Base-by-base conservation (phyloP, 30 jellyfish, hydroid and myxozoan species). In the Chrysaora quinquecirrha region DNA sequence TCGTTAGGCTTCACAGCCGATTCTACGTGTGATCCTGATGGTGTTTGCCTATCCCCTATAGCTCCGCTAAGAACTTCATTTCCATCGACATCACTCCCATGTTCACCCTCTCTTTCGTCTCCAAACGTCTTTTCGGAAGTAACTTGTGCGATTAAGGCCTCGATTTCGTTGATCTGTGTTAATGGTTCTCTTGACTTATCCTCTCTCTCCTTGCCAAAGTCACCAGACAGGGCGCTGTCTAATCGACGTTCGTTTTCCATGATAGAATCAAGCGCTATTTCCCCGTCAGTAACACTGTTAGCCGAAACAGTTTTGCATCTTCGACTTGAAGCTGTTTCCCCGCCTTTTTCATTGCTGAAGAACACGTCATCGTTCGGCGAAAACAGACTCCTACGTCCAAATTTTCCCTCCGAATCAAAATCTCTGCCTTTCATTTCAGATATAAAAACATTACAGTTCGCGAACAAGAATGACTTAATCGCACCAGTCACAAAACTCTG, bases 401-500 rank as follows among this genome's bases (percentile, higher is more conserved):
- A 48, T 49, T 75, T 33, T 18, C 76, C 11, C 30, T 65, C 90
- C 21, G 19, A 0, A 23, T 80, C 71, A 28, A 30, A 70, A 18
- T 50, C 83, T 1, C 29, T 62, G 30, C 19, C 83, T 58, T 80
- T 80, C 49, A 80, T 25, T 0, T 49, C 48, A 62, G 34, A 48
- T 34, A 80, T 34, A 29, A 80, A 34, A 22, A 64, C 76, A 65
- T 72, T 52, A 71, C 90, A 80, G 25, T 63, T 80, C 32, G 83
- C 63, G 43, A 80, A 60, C 16, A 80, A 71, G 78, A 80, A 80
- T 20, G 90, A 65, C 25, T 66, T 65, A 58, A 86, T 32, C 24
- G 95, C 95, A 1, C 77, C 85, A 49, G 74, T 35, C 30, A 80
- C 76, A 30, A 85, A 85, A 64, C 98, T 62, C 28, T 69, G 80